These are phyloP conservation scores for Aplysia californica DNA, from an alignment of 1,140 invertebrate species.

Conservation along the genomic window DNA sequence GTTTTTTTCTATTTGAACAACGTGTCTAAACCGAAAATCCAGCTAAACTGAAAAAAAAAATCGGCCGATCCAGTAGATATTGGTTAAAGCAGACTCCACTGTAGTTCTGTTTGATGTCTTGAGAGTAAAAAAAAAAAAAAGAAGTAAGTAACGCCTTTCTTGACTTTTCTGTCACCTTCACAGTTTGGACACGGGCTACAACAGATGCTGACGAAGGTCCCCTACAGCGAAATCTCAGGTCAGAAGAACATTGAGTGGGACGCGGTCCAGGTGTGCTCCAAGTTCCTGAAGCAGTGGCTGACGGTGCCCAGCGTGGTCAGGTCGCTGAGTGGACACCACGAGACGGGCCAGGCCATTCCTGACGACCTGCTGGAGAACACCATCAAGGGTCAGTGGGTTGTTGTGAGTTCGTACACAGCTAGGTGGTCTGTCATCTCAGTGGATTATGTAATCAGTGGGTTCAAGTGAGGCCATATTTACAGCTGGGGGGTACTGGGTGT, in stretches of 20 bases:
- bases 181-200: conserved; percentile 87
- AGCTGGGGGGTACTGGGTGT: too few relatives aligned
- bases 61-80: too few relatives aligned
- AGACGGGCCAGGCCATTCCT: conserved; percentile 78
- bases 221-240: conserved; percentile 86
- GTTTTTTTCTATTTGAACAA: too few relatives aligned
- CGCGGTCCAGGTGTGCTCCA: conserved; percentile 80
- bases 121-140: too few relatives aligned
- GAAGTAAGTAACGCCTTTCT: too few relatives aligned
- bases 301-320: conserved; percentile 77
- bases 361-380: conserved; percentile 76
- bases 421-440: too few relatives aligned
- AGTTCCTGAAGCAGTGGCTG: conserved; percentile 86
- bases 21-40: too few relatives aligned
- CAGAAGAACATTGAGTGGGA: conserved; percentile 92
- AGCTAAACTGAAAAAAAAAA: too few relatives aligned
- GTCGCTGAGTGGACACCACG: conserved; percentile 79
- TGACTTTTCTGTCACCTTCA: too few relatives aligned
- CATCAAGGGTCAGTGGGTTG: conserved; percentile 68
- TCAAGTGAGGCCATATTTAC: not conserved
- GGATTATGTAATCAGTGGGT: not conserved
- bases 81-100: too few relatives aligned
- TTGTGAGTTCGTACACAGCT: too few relatives aligned
- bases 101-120: too few relatives aligned
- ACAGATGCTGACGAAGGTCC: conserved; percentile 81